Percentiles rank a stretch among this genome's conserved stretches.
Evolutionary conservation across 2,888 invertebrate species (phyloP).

Genomic region (Tipula unca): DNA sequence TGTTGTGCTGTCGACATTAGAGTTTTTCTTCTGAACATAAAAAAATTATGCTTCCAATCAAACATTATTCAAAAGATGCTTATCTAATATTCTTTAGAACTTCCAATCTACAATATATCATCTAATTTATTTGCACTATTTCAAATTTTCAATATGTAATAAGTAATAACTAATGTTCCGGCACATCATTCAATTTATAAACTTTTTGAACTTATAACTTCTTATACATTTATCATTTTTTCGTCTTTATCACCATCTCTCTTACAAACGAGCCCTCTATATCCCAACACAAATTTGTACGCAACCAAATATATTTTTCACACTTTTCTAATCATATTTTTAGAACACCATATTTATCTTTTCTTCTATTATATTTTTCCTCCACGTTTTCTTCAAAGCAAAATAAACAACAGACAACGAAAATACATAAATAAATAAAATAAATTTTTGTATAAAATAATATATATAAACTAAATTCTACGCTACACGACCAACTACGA

Average conservation of each 20-base stretch:
- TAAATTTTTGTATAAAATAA: not conserved
- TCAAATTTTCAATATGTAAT: too few relatives aligned
- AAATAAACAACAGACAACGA: not conserved
- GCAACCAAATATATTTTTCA: not conserved
- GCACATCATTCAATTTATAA: not conserved
- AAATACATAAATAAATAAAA: not conserved
- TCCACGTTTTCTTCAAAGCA: not conserved
- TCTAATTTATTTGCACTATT: too few relatives aligned
- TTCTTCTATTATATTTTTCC: not conserved
- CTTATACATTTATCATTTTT: not conserved
- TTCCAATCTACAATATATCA: too few relatives aligned
- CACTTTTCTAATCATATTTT: constrained; percentile 3
- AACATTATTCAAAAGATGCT: too few relatives aligned
- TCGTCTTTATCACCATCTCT: not conserved
- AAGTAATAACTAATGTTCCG: not conserved
- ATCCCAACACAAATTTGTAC: not conserved
- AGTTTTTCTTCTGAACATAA: too few relatives aligned
- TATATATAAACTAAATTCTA: not conserved
- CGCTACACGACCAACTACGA: not conserved
- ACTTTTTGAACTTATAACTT: not conserved
- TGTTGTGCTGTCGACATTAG: too few relatives aligned
- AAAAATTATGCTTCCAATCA: too few relatives aligned
- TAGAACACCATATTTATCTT: not conserved
- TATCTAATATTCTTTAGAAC: too few relatives aligned
- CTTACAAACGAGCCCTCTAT: not conserved